These are phyloP conservation scores for Nemotelus pantherinus DNA, from an alignment of 2,888 invertebrate genomes.

Conservation along the genomic window DNA sequence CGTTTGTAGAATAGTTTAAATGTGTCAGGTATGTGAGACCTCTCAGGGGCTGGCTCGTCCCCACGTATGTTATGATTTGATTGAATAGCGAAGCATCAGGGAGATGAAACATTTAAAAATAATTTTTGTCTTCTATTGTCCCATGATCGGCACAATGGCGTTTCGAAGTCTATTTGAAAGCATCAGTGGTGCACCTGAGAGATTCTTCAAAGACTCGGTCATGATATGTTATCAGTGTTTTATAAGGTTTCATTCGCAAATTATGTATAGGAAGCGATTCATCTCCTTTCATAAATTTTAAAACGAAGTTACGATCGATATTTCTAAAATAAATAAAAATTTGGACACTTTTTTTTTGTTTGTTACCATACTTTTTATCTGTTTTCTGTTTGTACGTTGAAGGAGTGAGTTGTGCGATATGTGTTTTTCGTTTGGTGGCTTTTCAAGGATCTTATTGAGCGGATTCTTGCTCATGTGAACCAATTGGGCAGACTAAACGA, in stretches of 20 bases:
- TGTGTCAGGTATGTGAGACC: no score
- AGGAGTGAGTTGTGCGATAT: constrained; percentile 43
- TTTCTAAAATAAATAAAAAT: constrained; percentile 44
- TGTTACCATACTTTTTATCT: not conserved
- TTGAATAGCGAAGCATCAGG: not conserved
- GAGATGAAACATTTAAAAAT: not conserved
- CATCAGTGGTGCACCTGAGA: constrained; percentile 45
- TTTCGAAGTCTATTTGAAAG: constrained; percentile 56
- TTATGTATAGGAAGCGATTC: constrained; percentile 58
- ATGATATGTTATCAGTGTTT: constrained; percentile 59
- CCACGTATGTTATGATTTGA: no score
- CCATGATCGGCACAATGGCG: constrained; percentile 58
- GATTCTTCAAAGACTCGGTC: constrained; percentile 55
- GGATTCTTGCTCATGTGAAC: constrained; percentile 1
- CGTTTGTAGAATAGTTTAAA: no score
- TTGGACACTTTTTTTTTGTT: not conserved
- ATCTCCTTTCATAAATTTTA: constrained; percentile 63
- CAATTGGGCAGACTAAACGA: no score
- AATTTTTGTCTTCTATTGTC: constrained; percentile 55
- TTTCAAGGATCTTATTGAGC: constrained; percentile 13
- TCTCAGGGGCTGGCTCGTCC: no score
- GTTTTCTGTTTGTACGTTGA: constrained; percentile 23
- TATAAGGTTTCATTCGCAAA: constrained; percentile 62
- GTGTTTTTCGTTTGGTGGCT: not conserved
- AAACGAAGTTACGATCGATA: constrained; percentile 52